Evolutionary conservation across 1,140 invertebrate genomes (phyloP).

Genomic region (Leguminivora glycinivorella): DNA sequence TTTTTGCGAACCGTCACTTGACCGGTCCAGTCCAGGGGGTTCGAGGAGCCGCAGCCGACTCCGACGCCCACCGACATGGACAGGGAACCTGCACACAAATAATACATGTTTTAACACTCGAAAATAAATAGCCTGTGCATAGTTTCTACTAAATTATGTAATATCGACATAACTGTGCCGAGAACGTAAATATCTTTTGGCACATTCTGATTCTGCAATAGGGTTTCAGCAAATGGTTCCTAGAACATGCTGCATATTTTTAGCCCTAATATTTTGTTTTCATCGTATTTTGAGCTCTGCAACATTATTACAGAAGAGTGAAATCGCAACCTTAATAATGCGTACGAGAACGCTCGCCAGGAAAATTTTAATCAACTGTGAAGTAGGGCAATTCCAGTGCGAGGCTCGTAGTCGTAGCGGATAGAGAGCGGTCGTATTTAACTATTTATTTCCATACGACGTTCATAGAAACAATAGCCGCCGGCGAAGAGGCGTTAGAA

Average conservation of each 20-base stretch:
- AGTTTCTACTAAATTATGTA: constrained; percentile 28
- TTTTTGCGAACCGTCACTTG: constrained; percentile 96
- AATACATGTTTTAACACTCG: constrained; percentile 35
- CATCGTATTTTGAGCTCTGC: constrained; percentile 12
- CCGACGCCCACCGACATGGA: constrained; percentile 86
- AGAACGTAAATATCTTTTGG: constrained; percentile 39
- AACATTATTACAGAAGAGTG: constrained; percentile 12
- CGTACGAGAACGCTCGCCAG: constrained; percentile 8
- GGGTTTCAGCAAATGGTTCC: constrained; percentile 17
- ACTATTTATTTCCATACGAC: constrained; percentile 66
- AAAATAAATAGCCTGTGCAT: constrained; percentile 33
- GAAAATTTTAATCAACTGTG: constrained; percentile 26
- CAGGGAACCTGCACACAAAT: constrained; percentile 76
- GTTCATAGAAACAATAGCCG: constrained; percentile 66
- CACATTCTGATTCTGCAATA: constrained; percentile 35
- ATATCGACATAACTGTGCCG: constrained; percentile 28
- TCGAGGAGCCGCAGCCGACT: constrained; percentile 84
- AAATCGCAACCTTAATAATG: constrained; percentile 7
- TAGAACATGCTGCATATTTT: constrained; percentile 1
- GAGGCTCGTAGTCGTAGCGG: constrained; percentile 9
- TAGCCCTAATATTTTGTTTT: not conserved
- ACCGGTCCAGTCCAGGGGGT: constrained; percentile 94
- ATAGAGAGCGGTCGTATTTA: constrained; percentile 40
- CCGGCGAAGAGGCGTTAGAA: constrained; percentile 54
- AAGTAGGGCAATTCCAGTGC: constrained; percentile 16